phyloP scores from a whole-genome alignment of 2,888 invertebrate genomes.

The Eretmocerus hayati region DNA sequence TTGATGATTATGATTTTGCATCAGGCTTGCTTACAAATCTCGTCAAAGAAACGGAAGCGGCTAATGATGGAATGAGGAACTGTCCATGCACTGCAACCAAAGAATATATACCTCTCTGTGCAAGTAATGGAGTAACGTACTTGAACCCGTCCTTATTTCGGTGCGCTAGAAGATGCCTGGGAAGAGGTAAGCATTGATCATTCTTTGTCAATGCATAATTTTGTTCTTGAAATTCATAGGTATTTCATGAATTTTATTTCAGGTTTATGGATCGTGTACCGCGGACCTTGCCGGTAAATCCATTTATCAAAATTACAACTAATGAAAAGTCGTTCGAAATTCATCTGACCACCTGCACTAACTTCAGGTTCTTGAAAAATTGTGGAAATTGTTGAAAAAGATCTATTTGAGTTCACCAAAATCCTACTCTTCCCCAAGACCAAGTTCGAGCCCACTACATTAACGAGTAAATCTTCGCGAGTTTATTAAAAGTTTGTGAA shows the following conservation, averaged over 20 bases:
- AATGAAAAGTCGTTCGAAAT: too few relatives aligned
- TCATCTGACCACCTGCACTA: too few relatives aligned
- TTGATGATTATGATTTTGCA: too few relatives aligned
- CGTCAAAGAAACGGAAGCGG: too few relatives aligned
- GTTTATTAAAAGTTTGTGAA: too few relatives aligned
- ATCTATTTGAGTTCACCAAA: too few relatives aligned
- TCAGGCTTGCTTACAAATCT: too few relatives aligned
- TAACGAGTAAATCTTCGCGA: too few relatives aligned
- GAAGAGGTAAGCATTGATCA: neutral
- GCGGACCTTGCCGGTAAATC: neutral
- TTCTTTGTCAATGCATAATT: neutral
- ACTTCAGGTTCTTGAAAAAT: too few relatives aligned
- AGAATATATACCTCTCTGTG: neutral
- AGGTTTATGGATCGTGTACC: neutral
- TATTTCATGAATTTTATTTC: neutral
- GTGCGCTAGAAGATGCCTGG: neutral
- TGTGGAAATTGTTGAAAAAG: too few relatives aligned
- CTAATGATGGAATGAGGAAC: neutral
- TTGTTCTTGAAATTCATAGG: neutral
- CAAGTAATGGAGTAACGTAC: neutral
- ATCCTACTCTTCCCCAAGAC: too few relatives aligned
- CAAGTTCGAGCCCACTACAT: too few relatives aligned
- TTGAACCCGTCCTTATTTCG: neutral
- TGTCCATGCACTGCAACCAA: neutral
- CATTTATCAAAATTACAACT: neutral